These are phyloP conservation scores for Vireo griseus DNA, from an alignment of 2,797 vertebrate genomes.

Conservation along the genomic window DNA sequence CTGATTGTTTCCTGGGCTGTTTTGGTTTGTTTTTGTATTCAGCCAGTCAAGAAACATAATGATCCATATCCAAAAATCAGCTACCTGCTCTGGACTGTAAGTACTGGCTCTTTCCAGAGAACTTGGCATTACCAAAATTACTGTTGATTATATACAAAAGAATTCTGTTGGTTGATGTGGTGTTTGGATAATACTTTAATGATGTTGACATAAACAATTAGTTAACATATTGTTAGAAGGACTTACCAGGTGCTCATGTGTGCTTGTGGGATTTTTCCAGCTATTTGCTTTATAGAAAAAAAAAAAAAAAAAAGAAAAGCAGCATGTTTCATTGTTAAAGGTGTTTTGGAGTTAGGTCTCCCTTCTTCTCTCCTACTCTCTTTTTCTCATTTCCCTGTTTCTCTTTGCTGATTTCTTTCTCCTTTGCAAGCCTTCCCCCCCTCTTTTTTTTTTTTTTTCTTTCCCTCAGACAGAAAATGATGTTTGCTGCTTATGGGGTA, in stretches of 20 bases:
- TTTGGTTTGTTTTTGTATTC: not conserved
- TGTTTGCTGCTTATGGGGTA: slow-evolving; percentile 75
- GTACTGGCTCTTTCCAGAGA: slow-evolving; percentile 5
- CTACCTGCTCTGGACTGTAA: not conserved
- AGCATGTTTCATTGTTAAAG: not conserved
- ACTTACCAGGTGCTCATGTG: not conserved
- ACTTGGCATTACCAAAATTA: not conserved
- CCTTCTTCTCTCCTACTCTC: not conserved
- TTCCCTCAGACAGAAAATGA: slow-evolving; percentile 66
- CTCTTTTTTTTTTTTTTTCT: not conserved
- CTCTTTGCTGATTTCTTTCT: not conserved
- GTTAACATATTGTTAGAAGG: slow-evolving; percentile 6
- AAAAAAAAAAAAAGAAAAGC: not conserved
- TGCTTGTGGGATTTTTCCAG: not conserved
- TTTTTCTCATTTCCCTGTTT: not conserved
- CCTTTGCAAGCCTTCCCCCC: not conserved
- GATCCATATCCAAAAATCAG: not conserved
- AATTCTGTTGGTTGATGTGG: not conserved
- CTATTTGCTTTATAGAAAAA: not conserved
- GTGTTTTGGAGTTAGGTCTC: not conserved
- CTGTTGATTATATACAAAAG: not conserved
- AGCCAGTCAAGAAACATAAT: not conserved
- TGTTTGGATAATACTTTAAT: slow-evolving; percentile 13
- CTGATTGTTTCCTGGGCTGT: not conserved
- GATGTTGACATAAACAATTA: slow-evolving; percentile 16